Evolutionary conservation across 2,888 invertebrate species (phyloP).

Genomic region (Clostera curtula): DNA sequence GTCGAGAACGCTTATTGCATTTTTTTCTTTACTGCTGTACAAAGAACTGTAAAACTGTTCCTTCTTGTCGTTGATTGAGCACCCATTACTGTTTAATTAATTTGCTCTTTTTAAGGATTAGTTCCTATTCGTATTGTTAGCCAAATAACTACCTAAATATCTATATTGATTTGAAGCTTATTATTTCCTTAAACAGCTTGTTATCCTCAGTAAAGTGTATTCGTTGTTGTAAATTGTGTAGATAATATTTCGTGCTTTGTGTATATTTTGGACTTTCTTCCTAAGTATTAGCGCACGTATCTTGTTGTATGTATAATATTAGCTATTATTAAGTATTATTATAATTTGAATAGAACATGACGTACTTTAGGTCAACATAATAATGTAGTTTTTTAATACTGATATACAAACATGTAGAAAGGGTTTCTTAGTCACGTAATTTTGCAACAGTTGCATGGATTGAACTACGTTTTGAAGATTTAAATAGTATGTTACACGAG

Average conservation of each 20-base stretch:
- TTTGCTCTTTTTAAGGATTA: slow-evolving; percentile 41
- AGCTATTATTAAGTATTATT: slow-evolving; percentile 10
- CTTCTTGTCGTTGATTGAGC: slow-evolving; percentile 64
- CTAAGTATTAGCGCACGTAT: slow-evolving; percentile 11
- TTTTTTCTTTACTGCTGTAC: slow-evolving; percentile 36
- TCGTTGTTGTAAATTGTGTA: slow-evolving; percentile 16
- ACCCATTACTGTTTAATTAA: slow-evolving; percentile 51
- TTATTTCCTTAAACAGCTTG: slow-evolving; percentile 13
- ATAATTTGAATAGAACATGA: no score
- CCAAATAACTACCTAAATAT: slow-evolving; percentile 13
- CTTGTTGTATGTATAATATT: slow-evolving; percentile 6
- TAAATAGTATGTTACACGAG: no score
- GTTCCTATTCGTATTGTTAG: slow-evolving; percentile 20
- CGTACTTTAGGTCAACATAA: no score
- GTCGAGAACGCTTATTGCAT: slow-evolving; percentile 28
- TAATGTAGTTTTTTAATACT: no score
- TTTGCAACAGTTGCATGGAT: no score
- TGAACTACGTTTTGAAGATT: no score
- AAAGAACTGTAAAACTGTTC: slow-evolving; percentile 47
- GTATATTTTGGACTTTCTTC: slow-evolving; percentile 8
- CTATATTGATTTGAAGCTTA: slow-evolving; percentile 15
- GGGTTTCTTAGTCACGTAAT: no score
- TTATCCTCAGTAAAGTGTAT: slow-evolving; percentile 12
- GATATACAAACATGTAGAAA: no score
- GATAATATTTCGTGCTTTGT: slow-evolving; percentile 5